Conservation (phyloP, 2,113 vertebrate species). For the Apaloderma vittatum region DNA sequence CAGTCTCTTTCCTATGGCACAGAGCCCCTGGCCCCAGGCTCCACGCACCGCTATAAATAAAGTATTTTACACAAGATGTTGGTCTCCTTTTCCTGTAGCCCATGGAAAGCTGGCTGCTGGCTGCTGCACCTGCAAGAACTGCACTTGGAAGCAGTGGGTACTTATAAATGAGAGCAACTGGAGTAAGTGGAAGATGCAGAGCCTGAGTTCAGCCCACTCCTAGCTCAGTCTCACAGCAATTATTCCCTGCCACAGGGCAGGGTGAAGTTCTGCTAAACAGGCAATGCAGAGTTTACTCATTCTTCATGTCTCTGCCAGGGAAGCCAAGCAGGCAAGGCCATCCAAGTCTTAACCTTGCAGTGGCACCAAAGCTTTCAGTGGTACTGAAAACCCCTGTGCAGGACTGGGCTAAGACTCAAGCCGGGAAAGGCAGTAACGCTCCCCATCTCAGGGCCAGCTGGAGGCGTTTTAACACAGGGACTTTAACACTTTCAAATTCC, state of each 20-base stretch:
- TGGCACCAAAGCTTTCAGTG: background rate
- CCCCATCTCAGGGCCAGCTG: background rate
- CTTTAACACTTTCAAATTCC: background rate
- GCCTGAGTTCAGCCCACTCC: rapidly evolving
- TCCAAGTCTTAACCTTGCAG: background rate
- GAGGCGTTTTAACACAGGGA: background rate
- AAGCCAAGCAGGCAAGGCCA: background rate
- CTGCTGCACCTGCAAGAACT: background rate
- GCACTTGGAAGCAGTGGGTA: background rate
- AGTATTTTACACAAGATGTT: background rate
- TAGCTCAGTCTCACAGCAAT: background rate
- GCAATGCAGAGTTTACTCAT: background rate
- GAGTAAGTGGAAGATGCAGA: background rate
- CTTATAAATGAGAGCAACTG: background rate
- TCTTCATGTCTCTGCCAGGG: background rate
- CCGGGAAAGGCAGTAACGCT: background rate
- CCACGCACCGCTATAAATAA: rapidly evolving
- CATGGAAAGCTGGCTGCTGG: background rate
- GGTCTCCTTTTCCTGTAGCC: background rate
- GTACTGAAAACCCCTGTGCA: rapidly evolving
- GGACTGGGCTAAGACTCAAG: rapidly evolving
- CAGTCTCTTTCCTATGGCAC: rapidly evolving
- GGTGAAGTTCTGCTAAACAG: background rate
- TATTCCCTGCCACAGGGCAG: rapidly evolving
- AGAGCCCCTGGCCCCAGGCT: background rate